Evolutionary conservation across 2,797 vertebrate genomes (phyloP), one percentile per base, ranked within the genome.

Genomic region (Poeciliopsis paucimaculata): DNA sequence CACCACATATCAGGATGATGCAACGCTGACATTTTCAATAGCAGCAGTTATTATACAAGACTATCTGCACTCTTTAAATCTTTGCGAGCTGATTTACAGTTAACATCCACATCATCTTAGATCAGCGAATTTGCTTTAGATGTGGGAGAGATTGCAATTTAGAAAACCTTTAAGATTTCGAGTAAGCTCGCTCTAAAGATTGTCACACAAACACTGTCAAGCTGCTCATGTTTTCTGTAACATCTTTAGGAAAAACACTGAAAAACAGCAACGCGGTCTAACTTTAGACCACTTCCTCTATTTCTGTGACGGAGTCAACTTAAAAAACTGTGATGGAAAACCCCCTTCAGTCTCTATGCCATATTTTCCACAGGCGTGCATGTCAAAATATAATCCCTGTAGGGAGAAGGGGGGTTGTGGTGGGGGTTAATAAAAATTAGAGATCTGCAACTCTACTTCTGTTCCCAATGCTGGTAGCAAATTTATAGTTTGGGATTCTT

Each of bases 201-300:
- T n/a, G 51, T 51, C 72, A 72, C 75, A 28, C 55, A 80, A 62
- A 76, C 80, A 60, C 72, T 68, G 49, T 26, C 31, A 51, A 15
- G 80, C 28, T 9, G 15, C n/a, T 9, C 2, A 62, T 62, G 73
- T 41, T 79, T 75, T 49, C n/a, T 64, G n/a, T 51, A 83, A 85
- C 57, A 76, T 74, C 73, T 91, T 85, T 49, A 45, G 72, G 53
- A 84, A 15, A 66, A 84, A 76, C 28, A 45, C 73, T 82, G 70
- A 86, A 85, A 87, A 87, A 71, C 81, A 74, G 82, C 41, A 73
- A 43, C 45, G 53, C 71, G 75, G 81, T 86, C 90, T 90, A 91
- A 84, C 77, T 91, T 91, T 91, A 93, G 86, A 91, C 72, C 79
- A 93, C 91, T 95, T 95, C 93, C 91, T 88, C 81, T 90, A 80